Evolutionary conservation across 2,797 vertebrate species (phyloP), one percentile per base, ranked within the genome.

Genomic region (Semotilus atromaculatus): DNA sequence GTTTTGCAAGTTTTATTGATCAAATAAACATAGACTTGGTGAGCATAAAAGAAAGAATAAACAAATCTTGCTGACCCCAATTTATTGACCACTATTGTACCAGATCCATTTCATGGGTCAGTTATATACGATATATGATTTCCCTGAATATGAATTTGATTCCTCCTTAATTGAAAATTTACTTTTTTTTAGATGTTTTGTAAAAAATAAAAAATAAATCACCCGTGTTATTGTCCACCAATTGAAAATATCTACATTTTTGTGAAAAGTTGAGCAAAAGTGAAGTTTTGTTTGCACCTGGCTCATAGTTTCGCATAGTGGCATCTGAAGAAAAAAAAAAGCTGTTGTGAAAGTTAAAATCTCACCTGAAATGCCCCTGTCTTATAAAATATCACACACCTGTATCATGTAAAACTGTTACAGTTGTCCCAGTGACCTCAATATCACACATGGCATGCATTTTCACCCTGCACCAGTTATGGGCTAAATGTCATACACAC

Each of bases 341-440:
- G n/a, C 68, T 80, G 60, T 19, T 18, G 58, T 67, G 36, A 45
- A 43, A 36, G 36, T 40, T 83, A 51, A 81, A 78, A 21, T 77
- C 48, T 80, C 73, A 66, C 26, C 76, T 55, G 3, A 19, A 73
- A 80, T 70, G 51, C 31, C 26, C 45, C 6, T 64, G 70, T 66
- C 64, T 43, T 77, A 48, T 67, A 60, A 74, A 62, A 81, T 73
- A 3, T 85, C 72, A 87, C 78, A 79, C 77, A 74, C 68, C 85
- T 80, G 68, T 36, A 74, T 77, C 11, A 70, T 75, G 45, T 84
- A n/a, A 78, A 53, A 31, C 36, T 16, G 66, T 78, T 66, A 70
- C 73, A 70, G 31, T 19, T 53, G 43, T 40, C 36, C 53, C 79
- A 64, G 62, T 70, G 53, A 83, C 88, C 85, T 55, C 77, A n/a